These are phyloP conservation scores for Channa striata DNA, from an alignment of 2,797 vertebrate genomes.

Conservation along the genomic window DNA sequence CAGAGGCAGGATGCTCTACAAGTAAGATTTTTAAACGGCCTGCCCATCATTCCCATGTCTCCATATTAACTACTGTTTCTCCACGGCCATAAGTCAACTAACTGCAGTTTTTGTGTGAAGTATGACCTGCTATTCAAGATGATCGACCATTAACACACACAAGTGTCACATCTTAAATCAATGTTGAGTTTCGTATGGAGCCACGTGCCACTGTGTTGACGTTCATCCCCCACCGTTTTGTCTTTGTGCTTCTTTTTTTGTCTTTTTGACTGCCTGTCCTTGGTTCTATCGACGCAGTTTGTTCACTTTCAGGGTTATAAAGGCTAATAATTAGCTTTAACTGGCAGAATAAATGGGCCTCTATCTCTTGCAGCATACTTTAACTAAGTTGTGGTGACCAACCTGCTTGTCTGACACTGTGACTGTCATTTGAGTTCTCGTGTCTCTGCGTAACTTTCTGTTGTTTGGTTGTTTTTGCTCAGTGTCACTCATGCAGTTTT, in stretches of 20 bases:
- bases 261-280: not conserved
- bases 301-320: slow-evolving; percentile 61
- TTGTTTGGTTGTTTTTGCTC: not conserved
- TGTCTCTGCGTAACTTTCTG: not conserved
- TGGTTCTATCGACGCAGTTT: slow-evolving; percentile 32
- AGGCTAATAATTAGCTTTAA: slow-evolving; percentile 78
- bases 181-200: not conserved
- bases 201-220: slow-evolving; percentile 29
- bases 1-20: slow-evolving; percentile 91
- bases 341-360: no score
- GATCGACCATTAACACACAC: no score
- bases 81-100: not conserved
- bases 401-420: slow-evolving; percentile 1
- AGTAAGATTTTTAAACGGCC: slow-evolving; percentile 80
- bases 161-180: not conserved
- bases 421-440: no score
- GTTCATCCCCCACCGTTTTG: slow-evolving; percentile 18
- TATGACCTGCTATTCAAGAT: no score
- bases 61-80: not conserved
- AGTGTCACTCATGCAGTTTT: not conserved
- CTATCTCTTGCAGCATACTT: no score
- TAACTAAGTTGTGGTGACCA: slow-evolving; percentile 31
- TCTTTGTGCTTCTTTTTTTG: slow-evolving; percentile 17
- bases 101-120: no score
- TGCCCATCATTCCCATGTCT: not conserved